phyloP scores from a whole-genome alignment of 2,797 vertebrate genomes.

The Dicrostonyx torquatus region DNA sequence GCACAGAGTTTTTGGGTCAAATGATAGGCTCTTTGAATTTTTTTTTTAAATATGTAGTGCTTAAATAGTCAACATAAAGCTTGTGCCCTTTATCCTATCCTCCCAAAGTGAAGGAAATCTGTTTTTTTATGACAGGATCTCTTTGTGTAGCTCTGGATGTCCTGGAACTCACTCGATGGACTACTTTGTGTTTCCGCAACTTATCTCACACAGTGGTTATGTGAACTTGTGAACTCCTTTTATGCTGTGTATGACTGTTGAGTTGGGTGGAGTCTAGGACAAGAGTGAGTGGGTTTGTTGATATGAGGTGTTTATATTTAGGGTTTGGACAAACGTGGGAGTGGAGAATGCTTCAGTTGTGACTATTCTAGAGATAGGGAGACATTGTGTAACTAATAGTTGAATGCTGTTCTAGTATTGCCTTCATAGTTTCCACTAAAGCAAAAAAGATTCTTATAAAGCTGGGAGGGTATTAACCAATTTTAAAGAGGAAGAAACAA shows the following conservation, averaged over 20 bases:
- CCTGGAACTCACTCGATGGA: not conserved
- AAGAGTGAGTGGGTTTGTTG: not conserved
- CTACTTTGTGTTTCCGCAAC: not conserved
- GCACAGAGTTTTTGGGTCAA: not conserved
- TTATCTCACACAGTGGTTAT: not conserved
- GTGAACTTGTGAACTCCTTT: not conserved
- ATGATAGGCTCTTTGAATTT: not conserved
- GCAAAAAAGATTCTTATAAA: not conserved
- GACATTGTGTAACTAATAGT: not conserved
- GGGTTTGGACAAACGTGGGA: not conserved
- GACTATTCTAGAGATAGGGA: not conserved
- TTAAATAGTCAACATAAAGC: not conserved
- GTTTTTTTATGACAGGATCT: not conserved
- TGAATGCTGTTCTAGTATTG: not conserved
- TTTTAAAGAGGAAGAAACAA: slow-evolving; percentile 3
- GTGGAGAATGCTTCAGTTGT: not conserved
- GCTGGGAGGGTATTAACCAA: not conserved
- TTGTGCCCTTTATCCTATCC: not conserved
- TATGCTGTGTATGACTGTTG: not conserved
- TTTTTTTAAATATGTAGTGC: not conserved
- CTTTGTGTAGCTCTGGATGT: not conserved
- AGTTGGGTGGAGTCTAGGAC: not conserved
- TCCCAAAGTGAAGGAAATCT: not conserved
- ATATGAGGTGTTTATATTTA: not conserved
- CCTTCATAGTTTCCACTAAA: not conserved